Evolutionary conservation across 2,888 invertebrate species (phyloP), one percentile per base, ranked within the genome.

Genomic region (Limenitis camilla): DNA sequence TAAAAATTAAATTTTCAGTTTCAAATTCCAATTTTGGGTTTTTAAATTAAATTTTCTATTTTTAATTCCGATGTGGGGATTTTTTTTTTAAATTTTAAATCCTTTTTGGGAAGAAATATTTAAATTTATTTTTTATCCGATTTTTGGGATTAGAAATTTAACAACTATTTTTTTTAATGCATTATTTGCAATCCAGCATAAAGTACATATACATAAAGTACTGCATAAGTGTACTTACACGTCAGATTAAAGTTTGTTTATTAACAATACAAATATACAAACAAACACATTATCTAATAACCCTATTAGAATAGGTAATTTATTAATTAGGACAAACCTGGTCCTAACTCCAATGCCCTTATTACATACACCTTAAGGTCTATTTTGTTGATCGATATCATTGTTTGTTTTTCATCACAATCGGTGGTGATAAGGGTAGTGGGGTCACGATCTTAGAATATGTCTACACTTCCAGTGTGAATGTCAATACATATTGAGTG

Each of bases 351-450:
- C 19, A 19, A 19, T 19, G 19, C 3, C 7, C 10, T 49, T 46
- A 47, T 51, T 35, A 6, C 27, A 7, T 27, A 9, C 27, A 9
- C 6, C 31, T 40, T 54, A 55, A 45, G 39, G 48, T 41, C 5
- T 8, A 45, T 28, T 35, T 31, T 48, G 6, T 30, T n/a, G 39
- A 44, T 32, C 11, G 27, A 39, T 45, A 10, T 1, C 29, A 32
- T 36, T 46, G 35, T 53, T 53, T 55, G 52, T 52, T 55, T 19
- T 58, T 40, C 48, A 53, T 55, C 35, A 48, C 49, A 61, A 58
- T 55, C 46, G 38, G 35, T 31, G 29, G 30, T 39, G 61, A 61
- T 61, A 61, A 58, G 51, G 55, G 53, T 53, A 46, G 49, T 31
- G 48, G 59, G 61, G 61, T 61, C 61, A 47, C 41, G 51, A 36